Evolutionary conservation across 1,140 invertebrate genomes (phyloP).

Genomic region (Condylostylus longicornis): DNA sequence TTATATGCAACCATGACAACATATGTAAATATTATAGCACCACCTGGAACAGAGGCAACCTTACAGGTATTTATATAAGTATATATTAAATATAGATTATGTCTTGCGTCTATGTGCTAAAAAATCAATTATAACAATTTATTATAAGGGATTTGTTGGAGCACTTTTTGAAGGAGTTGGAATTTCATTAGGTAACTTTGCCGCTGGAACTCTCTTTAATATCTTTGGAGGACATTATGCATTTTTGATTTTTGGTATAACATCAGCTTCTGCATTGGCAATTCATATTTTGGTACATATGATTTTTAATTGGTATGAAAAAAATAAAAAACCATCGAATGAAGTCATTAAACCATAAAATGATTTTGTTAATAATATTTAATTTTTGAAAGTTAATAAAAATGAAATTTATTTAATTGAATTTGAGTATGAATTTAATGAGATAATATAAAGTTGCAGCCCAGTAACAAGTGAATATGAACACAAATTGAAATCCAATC

Average conservation of each 20-base stretch:
- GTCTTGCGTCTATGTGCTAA: neutral
- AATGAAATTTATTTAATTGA: too few relatives aligned
- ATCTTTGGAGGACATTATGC: constrained; percentile 44
- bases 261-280: constrained; percentile 42
- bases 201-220: constrained; percentile 51
- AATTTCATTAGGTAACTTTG: constrained; percentile 56
- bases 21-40: constrained; percentile 71
- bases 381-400: too few relatives aligned
- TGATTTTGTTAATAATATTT: too few relatives aligned
- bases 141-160: constrained; percentile 57
- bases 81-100: too few relatives aligned
- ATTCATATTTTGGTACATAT: constrained; percentile 44
- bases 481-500: too few relatives aligned
- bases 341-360: too few relatives aligned
- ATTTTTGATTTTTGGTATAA: constrained; percentile 54
- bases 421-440: too few relatives aligned
- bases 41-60: constrained; percentile 72
- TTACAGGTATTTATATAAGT: constrained; percentile 50
- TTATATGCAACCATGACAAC: constrained; percentile 81
- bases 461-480: too few relatives aligned
- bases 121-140: too few relatives aligned
- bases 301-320: constrained; percentile 21
- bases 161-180: constrained; percentile 76
- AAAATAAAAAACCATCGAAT: constrained; percentile 8
- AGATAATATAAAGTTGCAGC: too few relatives aligned